Base-by-base conservation (phyloP, 2,113 vertebrate genomes). In the Cynopterus brachyotis region DNA sequence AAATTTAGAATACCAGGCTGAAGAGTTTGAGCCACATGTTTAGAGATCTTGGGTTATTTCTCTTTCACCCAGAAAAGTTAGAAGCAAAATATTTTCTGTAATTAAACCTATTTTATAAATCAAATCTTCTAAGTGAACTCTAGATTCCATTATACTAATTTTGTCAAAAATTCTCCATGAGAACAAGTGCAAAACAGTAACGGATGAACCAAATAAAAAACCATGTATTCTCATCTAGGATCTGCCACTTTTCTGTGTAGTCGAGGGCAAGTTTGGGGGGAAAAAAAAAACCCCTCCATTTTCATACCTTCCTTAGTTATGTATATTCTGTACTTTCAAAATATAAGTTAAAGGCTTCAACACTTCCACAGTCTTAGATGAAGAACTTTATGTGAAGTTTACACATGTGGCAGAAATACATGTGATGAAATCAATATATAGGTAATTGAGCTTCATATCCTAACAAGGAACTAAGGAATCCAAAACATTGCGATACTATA, bases 401-500 rank as follows among this genome's bases (percentile, higher is more conserved):
- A 97, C 84, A 24, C 70, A 96, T 47, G 40, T 89, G 83, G 67
- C 79, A 96, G 92, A 95, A 97, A 96, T 62, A 85, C 96, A 73
- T 67, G 70, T 73, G 89, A 93, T 93, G 60, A 37, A 94, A 94
- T 94, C 47, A 92, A 92, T 69, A 50, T 89, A 87, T 75, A 76
- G 37, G 55, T 81, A 91, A 97, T 89, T 55, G 76, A 67, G 57
- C 59, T 96, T 95, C 28, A 92, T 80, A 96, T 73, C 96, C 96
- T 97, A 94, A 55, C 47, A 96, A 96, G 95, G 67, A 97, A 97
- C 96, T 97, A 96, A 97, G 84, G 80, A 97, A 97, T 95, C 96
- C 64, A 96, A 94, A 97, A 94, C 94, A 95, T 96, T 96, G 96
- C 86, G 81, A 97, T 87, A 94, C 97, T 97, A 97, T 75, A 96